Conservation (phyloP, 2,113 vertebrate genomes). For the Paedocypris sp. region DNA sequence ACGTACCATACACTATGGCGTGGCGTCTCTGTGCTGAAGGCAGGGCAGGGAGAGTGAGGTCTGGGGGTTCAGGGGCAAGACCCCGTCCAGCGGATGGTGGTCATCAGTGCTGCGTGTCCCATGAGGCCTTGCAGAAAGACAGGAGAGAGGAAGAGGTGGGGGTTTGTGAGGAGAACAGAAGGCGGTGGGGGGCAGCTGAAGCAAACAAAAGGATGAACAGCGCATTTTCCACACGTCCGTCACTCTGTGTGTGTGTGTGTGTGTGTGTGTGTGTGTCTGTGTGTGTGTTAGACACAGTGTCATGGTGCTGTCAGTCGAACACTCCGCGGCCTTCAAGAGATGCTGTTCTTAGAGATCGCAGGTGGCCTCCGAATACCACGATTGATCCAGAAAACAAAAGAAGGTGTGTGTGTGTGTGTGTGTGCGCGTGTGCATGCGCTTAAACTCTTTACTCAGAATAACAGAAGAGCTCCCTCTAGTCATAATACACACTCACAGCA, state of each 20-base stretch:
- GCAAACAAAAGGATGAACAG: slow-evolving; percentile 71
- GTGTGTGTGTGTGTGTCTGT: not conserved
- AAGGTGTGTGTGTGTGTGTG: not conserved
- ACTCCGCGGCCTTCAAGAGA: slow-evolving; percentile 47
- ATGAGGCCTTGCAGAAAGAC: slow-evolving; percentile 9
- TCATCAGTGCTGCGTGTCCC: slow-evolving; percentile 61
- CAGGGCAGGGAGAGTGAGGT: not conserved
- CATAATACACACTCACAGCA: slow-evolving; percentile 45
- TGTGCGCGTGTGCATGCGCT: not conserved
- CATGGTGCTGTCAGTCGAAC: slow-evolving; percentile 43
- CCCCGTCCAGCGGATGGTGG: slow-evolving; percentile 19
- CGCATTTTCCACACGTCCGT: slow-evolving; percentile 56
- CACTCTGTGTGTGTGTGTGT: slow-evolving; percentile 20
- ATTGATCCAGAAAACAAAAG: slow-evolving; percentile 25
- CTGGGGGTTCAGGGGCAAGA: slow-evolving; percentile 14
- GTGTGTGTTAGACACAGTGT: slow-evolving; percentile 14
- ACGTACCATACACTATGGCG: too few species aligned
- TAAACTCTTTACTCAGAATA: slow-evolving; percentile 21
- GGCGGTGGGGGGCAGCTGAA: slow-evolving; percentile 43
- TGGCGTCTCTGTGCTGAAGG: too few species aligned
- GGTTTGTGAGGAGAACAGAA: slow-evolving; percentile 7
- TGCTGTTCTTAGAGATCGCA: slow-evolving; percentile 60
- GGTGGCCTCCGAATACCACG: slow-evolving; percentile 56
- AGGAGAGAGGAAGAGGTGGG: slow-evolving; percentile 2
- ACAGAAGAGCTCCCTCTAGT: slow-evolving; percentile 64